A percentile compares a stretch with the other conserved stretches of the same genome.
Evolutionary conservation across 2,888 invertebrate species (phyloP).

Genomic region (Orthosia gothica): DNA sequence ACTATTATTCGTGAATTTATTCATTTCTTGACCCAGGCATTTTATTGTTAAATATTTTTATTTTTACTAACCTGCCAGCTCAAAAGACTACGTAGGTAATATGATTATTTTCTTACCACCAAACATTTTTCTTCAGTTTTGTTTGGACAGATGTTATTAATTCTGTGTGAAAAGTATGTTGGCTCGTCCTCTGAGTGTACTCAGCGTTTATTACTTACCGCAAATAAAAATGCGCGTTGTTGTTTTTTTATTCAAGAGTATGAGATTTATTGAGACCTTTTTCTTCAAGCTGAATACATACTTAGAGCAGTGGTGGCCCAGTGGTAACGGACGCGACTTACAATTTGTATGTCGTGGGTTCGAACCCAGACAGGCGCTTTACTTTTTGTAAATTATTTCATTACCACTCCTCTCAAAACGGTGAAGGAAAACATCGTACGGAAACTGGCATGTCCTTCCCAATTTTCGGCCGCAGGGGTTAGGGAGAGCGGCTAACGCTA

Average conservation of each 20-base stretch:
- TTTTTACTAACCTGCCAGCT: background rate
- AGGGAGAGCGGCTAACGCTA: no score
- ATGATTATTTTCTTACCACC: slow-evolving; percentile 6
- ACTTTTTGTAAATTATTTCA: no score
- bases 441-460: no score
- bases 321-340: no score
- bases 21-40: background rate
- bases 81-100: background rate
- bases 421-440: no score
- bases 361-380: no score
- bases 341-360: no score
- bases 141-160: slow-evolving; percentile 46
- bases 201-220: slow-evolving; percentile 5
- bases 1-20: background rate
- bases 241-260: background rate
- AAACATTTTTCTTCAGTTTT: slow-evolving; percentile 14
- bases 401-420: no score
- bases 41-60: background rate
- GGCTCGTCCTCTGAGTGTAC: slow-evolving; percentile 33
- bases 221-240: slow-evolving; percentile 1
- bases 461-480: no score
- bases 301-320: no score
- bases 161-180: slow-evolving; percentile 23
- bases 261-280: background rate
- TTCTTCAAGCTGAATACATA: background rate